phyloP scores from a whole-genome alignment of 2,113 vertebrate genomes.

The Pycnonotus jocosus region DNA sequence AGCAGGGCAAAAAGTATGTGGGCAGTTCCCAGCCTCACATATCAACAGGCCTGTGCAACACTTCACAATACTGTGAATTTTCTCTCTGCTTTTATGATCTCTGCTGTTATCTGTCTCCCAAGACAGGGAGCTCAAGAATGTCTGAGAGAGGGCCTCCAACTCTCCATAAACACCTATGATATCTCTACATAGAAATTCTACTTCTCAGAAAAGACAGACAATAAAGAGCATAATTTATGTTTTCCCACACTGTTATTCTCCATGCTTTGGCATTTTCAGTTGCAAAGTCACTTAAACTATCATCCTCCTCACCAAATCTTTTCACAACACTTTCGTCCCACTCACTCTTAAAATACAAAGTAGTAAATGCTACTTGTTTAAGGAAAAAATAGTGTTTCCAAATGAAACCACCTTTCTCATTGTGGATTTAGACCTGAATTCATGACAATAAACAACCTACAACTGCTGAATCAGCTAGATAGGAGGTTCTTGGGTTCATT shows the following conservation, averaged over 20 bases:
- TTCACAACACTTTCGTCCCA: not conserved
- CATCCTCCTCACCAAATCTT: not conserved
- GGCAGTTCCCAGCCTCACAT: not conserved
- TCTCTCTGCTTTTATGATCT: not conserved
- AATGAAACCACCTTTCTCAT: not conserved
- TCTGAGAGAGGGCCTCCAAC: not conserved
- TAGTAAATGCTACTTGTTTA: not conserved
- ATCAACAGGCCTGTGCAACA: not conserved
- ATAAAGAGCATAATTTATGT: not conserved
- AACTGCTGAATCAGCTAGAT: not conserved
- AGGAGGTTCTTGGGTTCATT: not conserved
- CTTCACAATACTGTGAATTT: not conserved
- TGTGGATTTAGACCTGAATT: not conserved
- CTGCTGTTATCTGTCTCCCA: not conserved
- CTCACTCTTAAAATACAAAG: not conserved
- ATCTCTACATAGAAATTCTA: not conserved
- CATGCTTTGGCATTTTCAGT: not conserved
- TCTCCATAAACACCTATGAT: not conserved
- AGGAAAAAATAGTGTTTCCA: not conserved
- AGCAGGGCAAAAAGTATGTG: not conserved
- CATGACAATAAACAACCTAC: not conserved
- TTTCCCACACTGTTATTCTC: not conserved
- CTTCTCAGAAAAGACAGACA: not conserved
- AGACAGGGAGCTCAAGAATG: not conserved
- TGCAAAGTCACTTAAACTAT: not conserved